phyloP scores from a whole-genome alignment of 2,888 invertebrate genomes.

The Malthinus seriepunctatus region DNA sequence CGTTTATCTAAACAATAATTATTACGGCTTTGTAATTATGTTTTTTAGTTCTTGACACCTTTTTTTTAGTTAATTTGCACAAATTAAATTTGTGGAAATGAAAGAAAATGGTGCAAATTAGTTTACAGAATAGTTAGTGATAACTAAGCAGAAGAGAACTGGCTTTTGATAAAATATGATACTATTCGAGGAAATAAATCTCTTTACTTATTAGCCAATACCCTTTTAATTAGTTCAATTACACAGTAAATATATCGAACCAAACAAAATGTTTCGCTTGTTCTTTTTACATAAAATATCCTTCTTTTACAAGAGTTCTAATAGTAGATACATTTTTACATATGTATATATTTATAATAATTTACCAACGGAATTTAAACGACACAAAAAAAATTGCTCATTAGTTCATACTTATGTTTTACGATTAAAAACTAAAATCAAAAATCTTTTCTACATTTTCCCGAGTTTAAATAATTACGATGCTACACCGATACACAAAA shows the following conservation, averaged over 20 bases:
- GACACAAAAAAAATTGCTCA: not conserved
- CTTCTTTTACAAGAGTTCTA: constrained; percentile 14
- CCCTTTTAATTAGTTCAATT: not conserved
- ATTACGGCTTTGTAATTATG: no score
- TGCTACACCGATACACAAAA: not conserved
- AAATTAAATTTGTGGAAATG: no score
- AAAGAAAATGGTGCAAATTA: no score
- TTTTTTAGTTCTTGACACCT: no score
- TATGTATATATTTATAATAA: constrained; percentile 20
- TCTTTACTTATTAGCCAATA: constrained; percentile 1
- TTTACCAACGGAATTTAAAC: not conserved
- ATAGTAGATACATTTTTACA: constrained; percentile 29
- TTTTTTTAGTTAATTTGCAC: no score
- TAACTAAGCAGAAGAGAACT: not conserved
- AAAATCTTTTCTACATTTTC: not conserved
- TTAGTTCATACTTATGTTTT: constrained; percentile 1
- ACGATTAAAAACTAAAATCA: not conserved
- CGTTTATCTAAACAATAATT: no score
- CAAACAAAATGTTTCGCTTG: no score
- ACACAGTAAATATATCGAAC: no score
- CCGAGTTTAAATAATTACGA: no score
- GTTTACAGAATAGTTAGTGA: no score
- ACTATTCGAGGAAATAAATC: not conserved
- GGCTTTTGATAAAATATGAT: not conserved
- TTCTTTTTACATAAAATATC: constrained; percentile 29